Conservation (phyloP, 2,797 vertebrate genomes). For the Phrynocephalus forsythii region DNA sequence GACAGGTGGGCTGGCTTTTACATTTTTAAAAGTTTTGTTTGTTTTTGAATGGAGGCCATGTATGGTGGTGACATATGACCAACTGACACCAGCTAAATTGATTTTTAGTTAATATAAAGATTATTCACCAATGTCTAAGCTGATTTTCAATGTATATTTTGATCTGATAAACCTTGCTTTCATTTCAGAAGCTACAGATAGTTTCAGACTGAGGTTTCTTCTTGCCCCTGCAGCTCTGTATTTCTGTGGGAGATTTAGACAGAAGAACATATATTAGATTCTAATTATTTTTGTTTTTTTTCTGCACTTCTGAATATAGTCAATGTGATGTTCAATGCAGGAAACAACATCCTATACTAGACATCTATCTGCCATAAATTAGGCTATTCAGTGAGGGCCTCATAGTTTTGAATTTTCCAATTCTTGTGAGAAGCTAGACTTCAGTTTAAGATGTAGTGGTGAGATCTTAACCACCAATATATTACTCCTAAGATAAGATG, state of each 20-base stretch:
- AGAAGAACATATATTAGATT: background rate
- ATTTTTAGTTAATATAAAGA: background rate
- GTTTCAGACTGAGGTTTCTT: background rate
- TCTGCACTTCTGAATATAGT: background rate
- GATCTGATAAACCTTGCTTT: background rate
- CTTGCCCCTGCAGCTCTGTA: background rate
- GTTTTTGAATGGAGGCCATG: background rate
- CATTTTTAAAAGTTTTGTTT: background rate
- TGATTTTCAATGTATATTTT: background rate
- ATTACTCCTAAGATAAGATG: background rate
- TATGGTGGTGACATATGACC: background rate
- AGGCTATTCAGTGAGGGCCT: background rate
- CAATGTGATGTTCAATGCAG: background rate
- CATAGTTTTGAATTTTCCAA: background rate
- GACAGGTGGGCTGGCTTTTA: background rate
- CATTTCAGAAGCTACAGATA: background rate
- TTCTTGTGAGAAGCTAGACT: background rate
- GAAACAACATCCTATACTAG: background rate
- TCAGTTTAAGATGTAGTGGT: background rate
- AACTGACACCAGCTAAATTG: background rate
- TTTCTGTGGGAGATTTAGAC: background rate
- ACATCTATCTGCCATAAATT: background rate
- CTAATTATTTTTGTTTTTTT: no score
- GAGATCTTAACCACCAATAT: background rate
- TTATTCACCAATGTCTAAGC: background rate